These are phyloP conservation scores for Lochmaea crataegi DNA, from an alignment of 2,888 invertebrate species.

Conservation along the genomic window DNA sequence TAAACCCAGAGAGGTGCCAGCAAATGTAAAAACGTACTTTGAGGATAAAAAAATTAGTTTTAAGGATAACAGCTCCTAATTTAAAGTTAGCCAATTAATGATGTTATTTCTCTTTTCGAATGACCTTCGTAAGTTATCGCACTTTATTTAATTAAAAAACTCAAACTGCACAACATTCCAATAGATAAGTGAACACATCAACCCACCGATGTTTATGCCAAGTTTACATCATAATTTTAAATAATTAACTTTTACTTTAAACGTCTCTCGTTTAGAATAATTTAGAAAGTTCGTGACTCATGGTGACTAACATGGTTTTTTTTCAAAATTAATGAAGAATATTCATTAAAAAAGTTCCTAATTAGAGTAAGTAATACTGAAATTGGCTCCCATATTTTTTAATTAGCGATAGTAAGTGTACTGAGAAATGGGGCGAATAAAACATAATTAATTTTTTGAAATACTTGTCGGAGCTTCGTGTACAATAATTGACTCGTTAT, in stretches of 20 bases:
- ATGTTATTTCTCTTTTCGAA: too few relatives aligned
- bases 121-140: too few relatives aligned
- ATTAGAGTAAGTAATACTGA: constrained; percentile 1
- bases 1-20: too few relatives aligned
- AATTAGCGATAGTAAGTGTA: constrained; percentile 10
- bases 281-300: constrained; percentile 14
- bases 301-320: not conserved
- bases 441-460: not conserved
- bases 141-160: too few relatives aligned
- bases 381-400: constrained; percentile 11
- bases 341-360: constrained; percentile 1
- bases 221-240: not conserved
- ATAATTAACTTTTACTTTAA: constrained; percentile 3
- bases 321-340: constrained; percentile 1
- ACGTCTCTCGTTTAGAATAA: constrained; percentile 3
- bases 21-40: too few relatives aligned
- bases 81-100: too few relatives aligned
- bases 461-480: not conserved
- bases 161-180: not conserved
- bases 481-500: not conserved
- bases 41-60: too few relatives aligned
- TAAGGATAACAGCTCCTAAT: too few relatives aligned
- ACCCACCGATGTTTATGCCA: not conserved
- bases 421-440: not conserved
- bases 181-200: not conserved